Evolutionary conservation across 2,113 vertebrate species (phyloP).

Genomic region (Calyptommatus sinebrachiatus): DNA sequence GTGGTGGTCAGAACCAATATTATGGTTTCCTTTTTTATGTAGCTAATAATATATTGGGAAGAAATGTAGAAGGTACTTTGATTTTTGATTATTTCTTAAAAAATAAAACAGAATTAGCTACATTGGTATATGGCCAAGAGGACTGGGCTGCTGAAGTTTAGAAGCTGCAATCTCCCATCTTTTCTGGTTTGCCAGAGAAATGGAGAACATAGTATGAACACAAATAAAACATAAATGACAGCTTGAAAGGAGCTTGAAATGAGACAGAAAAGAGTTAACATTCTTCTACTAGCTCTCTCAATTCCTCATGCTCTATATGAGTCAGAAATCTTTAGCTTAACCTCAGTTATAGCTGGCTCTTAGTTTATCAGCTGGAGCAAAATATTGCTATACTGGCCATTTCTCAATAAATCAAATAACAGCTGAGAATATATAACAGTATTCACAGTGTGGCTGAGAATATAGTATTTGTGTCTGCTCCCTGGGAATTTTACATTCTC

Average conservation of each 20-base stretch:
- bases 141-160: no score
- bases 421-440: slow-evolving; percentile 18
- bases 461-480: slow-evolving; percentile 18
- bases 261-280: neutral
- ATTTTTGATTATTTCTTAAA: neutral
- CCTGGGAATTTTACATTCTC: slow-evolving; percentile 13
- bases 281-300: neutral
- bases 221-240: neutral
- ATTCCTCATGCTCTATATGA: neutral
- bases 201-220: no score
- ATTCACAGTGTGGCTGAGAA: slow-evolving; percentile 12
- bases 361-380: slow-evolving; percentile 2
- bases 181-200: neutral
- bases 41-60: neutral
- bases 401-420: slow-evolving; percentile 21
- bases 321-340: neutral
- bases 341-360: slow-evolving; percentile 18
- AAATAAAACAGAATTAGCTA: neutral
- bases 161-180: neutral
- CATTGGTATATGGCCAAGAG: neutral
- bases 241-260: neutral
- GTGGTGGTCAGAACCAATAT: neutral
- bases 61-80: neutral
- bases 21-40: neutral
- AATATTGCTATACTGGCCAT: neutral